Conservation (phyloP, 2,797 vertebrate genomes). For the Poeciliopsis infans region DNA sequence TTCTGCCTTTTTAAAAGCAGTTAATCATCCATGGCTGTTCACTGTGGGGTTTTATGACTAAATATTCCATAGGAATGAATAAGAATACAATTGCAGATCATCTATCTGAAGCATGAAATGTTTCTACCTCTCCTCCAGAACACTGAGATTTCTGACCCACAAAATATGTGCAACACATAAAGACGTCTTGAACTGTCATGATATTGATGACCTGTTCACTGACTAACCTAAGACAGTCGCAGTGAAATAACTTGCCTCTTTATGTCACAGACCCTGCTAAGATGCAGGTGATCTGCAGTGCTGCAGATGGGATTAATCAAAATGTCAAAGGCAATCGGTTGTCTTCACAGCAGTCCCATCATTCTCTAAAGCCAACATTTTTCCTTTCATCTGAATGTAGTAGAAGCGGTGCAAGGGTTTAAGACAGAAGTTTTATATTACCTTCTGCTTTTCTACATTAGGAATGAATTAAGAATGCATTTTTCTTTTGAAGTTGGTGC, state of each 20-base stretch:
- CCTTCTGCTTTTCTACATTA: constrained; percentile 47
- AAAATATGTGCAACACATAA: neutral
- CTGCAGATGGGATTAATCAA: constrained; percentile 21
- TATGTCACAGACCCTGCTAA: constrained; percentile 59
- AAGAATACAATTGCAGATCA: neutral
- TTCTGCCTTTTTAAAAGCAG: neutral
- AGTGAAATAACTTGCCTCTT: constrained; percentile 41
- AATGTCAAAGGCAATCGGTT: constrained; percentile 42
- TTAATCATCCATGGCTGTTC: neutral
- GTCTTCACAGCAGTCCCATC: constrained; percentile 46
- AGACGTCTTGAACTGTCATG: constrained; percentile 22
- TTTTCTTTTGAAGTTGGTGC: neutral
- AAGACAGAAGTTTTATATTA: constrained; percentile 54
- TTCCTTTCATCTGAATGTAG: constrained; percentile 37
- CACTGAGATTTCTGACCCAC: neutral
- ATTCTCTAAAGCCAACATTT: constrained; percentile 46
- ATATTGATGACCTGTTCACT: constrained; percentile 38
- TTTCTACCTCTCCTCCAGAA: neutral
- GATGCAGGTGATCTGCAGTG: constrained; percentile 50
- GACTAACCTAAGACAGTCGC: constrained; percentile 9
- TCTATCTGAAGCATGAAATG: neutral
- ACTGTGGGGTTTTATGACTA: neutral
- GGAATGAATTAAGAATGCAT: neutral
- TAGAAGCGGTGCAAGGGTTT: constrained; percentile 48
- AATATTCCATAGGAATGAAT: neutral